Base-by-base conservation (phyloP, 2,888 invertebrate genomes). In the Harmothoe impar region DNA sequence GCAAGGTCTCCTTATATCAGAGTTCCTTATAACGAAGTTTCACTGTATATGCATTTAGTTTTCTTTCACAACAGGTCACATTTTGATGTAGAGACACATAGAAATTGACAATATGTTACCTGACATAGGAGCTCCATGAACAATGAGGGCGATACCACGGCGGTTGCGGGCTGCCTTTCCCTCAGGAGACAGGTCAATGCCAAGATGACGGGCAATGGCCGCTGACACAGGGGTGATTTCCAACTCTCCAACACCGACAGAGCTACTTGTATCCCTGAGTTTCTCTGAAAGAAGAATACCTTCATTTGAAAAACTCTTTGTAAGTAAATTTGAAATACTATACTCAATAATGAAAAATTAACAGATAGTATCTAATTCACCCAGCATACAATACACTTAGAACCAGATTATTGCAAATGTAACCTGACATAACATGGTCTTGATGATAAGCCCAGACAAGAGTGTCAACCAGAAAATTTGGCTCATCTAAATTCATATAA, bases 161-260 rank as follows among this genome's bases (percentile, higher is more conserved):
- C 95, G 92, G 93, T 96, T 95, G 12, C 95, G 93, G 23, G 95
- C 95, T 84, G 96, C 96, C 92, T 95, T 94, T 29, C 96, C 96
- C 91, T 96, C 96, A 5, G 94, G 93, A 35, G 95, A 94, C 68
- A 96, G 93, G 93, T 96, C 96, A 90, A 96, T 95, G 43, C 95
- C 95, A 29, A 96, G 94, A 92, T 96, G 95, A 33, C 95, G 93
- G 10, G 96, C 96, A 52, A 96, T 95, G 84, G 96, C 95, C 51
- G 94, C 94, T 54, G 95, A 95, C n/a, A 95, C 95, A 5, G 96
- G 96, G 10, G 95, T 96, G 62, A 95, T 94, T 92, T 96, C 95
- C 91, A 96, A 93, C 90, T 96, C 95, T 7, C 95, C 95, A 0
- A 96, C 95, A 52, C 94, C 94, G 12, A 93, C 92, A 91, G 94